phyloP scores from a whole-genome alignment of 2,888 invertebrate species.

The Taphrorychus bicolor region DNA sequence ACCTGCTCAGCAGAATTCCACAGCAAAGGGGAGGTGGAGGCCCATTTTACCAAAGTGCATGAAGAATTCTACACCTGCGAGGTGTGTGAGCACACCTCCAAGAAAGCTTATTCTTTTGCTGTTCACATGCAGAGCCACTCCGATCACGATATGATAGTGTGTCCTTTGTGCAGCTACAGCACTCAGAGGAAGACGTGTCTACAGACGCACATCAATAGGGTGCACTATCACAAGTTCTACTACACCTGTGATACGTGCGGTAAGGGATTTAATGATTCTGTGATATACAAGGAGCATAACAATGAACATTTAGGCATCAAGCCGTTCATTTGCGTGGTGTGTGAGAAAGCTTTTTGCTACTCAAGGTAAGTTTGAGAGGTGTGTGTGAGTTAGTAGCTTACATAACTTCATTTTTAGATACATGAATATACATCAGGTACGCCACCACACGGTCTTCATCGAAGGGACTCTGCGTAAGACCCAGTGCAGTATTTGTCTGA shows the following conservation, averaged over 20 bases:
- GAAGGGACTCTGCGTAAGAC: conserved; percentile 59
- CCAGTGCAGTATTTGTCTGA: conserved; percentile 54
- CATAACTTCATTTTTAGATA: conserved; percentile 43
- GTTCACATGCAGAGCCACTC: conserved; percentile 53
- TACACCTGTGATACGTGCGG: conserved; percentile 62
- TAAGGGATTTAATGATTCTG: conserved; percentile 61
- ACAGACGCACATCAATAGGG: conserved; percentile 65
- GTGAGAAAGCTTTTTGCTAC: conserved; percentile 57
- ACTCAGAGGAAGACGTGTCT: conserved; percentile 49
- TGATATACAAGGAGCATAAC: conserved; percentile 60
- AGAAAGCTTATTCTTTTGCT: conserved; percentile 52
- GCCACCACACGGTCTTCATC: conserved; percentile 55
- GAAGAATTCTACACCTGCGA: conserved; percentile 55
- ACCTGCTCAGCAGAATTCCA: conserved; percentile 52
- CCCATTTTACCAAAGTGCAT: conserved; percentile 49
- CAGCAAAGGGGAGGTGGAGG: conserved; percentile 48
- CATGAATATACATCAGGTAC: conserved; percentile 51
- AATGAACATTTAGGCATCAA: conserved; percentile 58
- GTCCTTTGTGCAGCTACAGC: conserved; percentile 50
- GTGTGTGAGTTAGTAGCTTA: no score
- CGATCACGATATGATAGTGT: conserved; percentile 46
- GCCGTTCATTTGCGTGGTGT: conserved; percentile 60
- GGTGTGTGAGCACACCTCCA: conserved; percentile 51
- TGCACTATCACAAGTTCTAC: conserved; percentile 62
- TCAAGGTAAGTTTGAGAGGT: conserved; percentile 44